phyloP scores from a whole-genome alignment of 1,140 invertebrate genomes.

The Dendroctonus ponderosae region DNA sequence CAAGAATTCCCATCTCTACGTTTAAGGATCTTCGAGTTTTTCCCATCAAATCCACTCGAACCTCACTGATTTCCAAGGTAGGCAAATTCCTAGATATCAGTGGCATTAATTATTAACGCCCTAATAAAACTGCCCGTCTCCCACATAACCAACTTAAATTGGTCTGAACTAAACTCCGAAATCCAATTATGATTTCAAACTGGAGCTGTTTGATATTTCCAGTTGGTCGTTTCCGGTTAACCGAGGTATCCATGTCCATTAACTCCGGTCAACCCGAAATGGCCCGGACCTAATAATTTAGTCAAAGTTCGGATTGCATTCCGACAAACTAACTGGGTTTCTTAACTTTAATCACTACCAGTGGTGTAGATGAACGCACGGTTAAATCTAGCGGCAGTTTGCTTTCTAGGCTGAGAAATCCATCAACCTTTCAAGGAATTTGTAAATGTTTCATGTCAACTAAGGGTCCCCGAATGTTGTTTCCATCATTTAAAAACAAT shows the following conservation, averaged over 20 bases:
- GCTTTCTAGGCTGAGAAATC: no score
- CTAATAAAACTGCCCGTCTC: conserved; percentile 7
- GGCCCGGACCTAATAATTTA: conserved; percentile 31
- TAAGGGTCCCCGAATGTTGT: no score
- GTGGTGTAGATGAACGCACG: neutral
- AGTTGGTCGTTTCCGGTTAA: conserved; percentile 30
- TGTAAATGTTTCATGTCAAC: no score
- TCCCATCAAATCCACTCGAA: no score
- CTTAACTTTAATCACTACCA: conserved; percentile 12
- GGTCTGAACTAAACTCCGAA: conserved; percentile 25
- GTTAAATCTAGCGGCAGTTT: no score
- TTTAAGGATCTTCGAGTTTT: no score
- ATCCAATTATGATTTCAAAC: conserved; percentile 32
- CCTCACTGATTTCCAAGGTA: neutral
- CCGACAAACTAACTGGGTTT: conserved; percentile 25
- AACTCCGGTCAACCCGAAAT: conserved; percentile 29
- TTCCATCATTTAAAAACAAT: no score
- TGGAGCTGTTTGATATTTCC: conserved; percentile 26
- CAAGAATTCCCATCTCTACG: no score
- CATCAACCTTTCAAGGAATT: no score
- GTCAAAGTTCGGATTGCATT: conserved; percentile 35
- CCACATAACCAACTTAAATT: conserved; percentile 26
- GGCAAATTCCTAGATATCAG: neutral
- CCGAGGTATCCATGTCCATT: conserved; percentile 34
- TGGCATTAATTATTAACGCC: conserved; percentile 3